Conservation (phyloP, 2,888 invertebrate genomes). For the Anthophora plumipes region DNA sequence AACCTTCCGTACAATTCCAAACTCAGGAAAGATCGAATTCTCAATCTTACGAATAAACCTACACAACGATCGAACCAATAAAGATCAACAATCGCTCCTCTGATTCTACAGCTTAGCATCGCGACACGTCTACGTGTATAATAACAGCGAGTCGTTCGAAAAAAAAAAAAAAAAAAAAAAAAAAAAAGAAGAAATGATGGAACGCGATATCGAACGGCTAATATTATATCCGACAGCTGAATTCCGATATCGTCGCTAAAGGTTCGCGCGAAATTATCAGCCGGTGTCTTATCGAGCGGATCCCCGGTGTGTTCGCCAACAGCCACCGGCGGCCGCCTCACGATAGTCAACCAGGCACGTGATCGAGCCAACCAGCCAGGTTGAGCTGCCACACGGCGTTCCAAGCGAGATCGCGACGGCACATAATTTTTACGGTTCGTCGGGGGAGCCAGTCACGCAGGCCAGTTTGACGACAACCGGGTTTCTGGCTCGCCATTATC, state of each 20-base stretch:
- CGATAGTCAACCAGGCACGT: background rate
- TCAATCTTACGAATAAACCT: too few species aligned
- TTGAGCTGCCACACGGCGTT: background rate
- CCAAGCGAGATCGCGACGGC: slow-evolving; percentile 25
- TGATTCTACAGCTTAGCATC: too few species aligned
- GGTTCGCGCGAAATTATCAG: slow-evolving; percentile 15
- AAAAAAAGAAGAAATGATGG: too few species aligned
- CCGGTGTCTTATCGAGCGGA: slow-evolving; percentile 17
- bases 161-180: too few species aligned
- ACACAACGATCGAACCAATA: too few species aligned
- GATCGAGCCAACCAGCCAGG: background rate
- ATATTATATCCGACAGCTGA: slow-evolving; percentile 25
- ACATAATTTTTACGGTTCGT: slow-evolving; percentile 26
- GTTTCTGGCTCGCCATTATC: slow-evolving; percentile 21
- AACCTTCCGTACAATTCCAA: too few species aligned
- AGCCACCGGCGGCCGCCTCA: background rate
- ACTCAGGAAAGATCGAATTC: too few species aligned
- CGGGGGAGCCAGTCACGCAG: slow-evolving; percentile 32
- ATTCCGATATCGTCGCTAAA: slow-evolving; percentile 17
- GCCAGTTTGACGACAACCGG: slow-evolving; percentile 40
- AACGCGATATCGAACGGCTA: background rate
- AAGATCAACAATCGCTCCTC: too few species aligned
- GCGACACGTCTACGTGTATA: background rate
- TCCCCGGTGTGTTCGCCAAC: background rate
- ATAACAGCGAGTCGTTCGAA: background rate